These are phyloP conservation scores for Gymnoscopelus microlampas DNA, from an alignment of 2,797 vertebrate species.

Conservation along the genomic window DNA sequence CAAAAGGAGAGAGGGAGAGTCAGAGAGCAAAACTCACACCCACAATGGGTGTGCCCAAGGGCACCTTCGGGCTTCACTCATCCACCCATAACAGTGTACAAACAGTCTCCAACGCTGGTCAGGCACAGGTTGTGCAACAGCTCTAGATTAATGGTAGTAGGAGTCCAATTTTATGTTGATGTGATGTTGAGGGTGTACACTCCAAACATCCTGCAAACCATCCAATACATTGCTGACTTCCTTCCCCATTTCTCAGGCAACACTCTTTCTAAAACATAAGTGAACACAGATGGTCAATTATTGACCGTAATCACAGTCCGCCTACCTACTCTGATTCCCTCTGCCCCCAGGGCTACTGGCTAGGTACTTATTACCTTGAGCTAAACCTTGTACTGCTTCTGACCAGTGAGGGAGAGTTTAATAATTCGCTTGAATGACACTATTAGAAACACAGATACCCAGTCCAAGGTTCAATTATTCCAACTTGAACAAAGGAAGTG, in stretches of 20 bases:
- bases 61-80: too few relatives aligned
- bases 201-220: neutral
- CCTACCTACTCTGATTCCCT: slow-evolving; percentile 12
- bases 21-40: too few relatives aligned
- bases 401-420: slow-evolving; percentile 45
- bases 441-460: slow-evolving; percentile 1
- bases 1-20: too few relatives aligned
- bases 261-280: slow-evolving; percentile 22
- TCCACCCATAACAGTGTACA: too few relatives aligned
- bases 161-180: too few relatives aligned
- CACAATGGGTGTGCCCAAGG: too few relatives aligned
- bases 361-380: slow-evolving; percentile 53
- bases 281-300: slow-evolving; percentile 48
- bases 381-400: slow-evolving; percentile 14
- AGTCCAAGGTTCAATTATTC: slow-evolving; percentile 30
- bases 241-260: neutral
- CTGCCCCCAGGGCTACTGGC: slow-evolving; percentile 3
- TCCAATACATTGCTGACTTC: neutral
- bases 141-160: neutral
- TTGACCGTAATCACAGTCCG: slow-evolving; percentile 38
- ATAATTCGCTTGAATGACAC: slow-evolving; percentile 42
- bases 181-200: neutral
- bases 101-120: too few relatives aligned
- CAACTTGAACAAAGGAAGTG: neutral
- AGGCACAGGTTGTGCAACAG: too few relatives aligned